Conservation (phyloP, 2,888 invertebrate genomes). For the Punctoribates punctum region DNA sequence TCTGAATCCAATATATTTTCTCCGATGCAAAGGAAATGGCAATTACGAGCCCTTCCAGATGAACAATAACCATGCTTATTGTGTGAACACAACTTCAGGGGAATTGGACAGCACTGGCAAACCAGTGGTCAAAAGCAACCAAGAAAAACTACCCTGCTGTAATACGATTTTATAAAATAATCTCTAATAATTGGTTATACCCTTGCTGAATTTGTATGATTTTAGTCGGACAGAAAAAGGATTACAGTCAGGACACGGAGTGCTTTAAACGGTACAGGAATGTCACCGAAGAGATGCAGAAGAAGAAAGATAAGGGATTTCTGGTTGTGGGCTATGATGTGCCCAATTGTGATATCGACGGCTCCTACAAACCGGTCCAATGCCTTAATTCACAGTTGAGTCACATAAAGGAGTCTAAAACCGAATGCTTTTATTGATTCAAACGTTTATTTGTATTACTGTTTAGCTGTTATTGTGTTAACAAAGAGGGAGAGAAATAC, state of each 20-base stretch:
- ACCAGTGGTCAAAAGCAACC: slow-evolving; percentile 9
- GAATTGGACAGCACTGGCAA: too few relatives aligned
- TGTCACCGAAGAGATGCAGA: slow-evolving; percentile 51
- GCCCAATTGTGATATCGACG: slow-evolving; percentile 59
- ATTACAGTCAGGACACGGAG: slow-evolving; percentile 18
- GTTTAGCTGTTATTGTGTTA: slow-evolving; percentile 46
- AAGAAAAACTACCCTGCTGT: slow-evolving; percentile 48
- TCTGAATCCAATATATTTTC: slow-evolving; percentile 37
- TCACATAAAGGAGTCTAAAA: neutral
- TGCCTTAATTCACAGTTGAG: slow-evolving; percentile 53
- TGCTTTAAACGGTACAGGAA: slow-evolving; percentile 45
- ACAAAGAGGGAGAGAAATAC: slow-evolving; percentile 41
- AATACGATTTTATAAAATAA: slow-evolving; percentile 42
- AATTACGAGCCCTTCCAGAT: slow-evolving; percentile 68
- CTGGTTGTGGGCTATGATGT: slow-evolving; percentile 52
- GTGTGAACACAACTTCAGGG: slow-evolving; percentile 57
- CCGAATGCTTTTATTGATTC: neutral
- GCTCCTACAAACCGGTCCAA: slow-evolving; percentile 57
- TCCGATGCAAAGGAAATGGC: slow-evolving; percentile 64
- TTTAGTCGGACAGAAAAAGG: neutral
- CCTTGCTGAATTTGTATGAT: neutral
- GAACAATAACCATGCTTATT: slow-evolving; percentile 61
- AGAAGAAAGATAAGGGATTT: slow-evolving; percentile 51
- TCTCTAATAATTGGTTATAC: neutral
- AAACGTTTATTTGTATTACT: slow-evolving; percentile 9